Conservation (phyloP, 1,140 invertebrate species). For the Trichoplusia ni region DNA sequence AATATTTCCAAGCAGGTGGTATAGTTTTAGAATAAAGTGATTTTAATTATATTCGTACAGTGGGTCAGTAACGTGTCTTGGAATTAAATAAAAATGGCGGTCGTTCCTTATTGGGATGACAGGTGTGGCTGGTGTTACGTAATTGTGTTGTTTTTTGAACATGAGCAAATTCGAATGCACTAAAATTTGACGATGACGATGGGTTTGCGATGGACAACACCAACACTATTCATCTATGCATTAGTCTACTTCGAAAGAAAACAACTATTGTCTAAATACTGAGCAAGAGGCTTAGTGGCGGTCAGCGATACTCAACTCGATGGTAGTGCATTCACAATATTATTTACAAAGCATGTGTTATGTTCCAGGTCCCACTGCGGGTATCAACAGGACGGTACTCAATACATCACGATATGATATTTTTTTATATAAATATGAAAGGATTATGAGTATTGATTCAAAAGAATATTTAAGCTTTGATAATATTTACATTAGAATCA, state of each 20-base stretch:
- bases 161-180: background rate
- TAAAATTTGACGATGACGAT: constrained; percentile 4
- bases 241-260: constrained; percentile 61
- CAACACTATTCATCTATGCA: constrained; percentile 31
- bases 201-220: background rate
- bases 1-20: constrained; percentile 20
- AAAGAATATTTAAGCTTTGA: too few species aligned
- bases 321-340: constrained; percentile 66
- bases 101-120: constrained; percentile 1
- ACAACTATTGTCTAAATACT: constrained; percentile 43
- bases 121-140: constrained; percentile 20
- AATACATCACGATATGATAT: too few species aligned
- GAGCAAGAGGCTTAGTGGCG: constrained; percentile 56
- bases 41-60: background rate
- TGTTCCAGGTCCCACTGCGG: constrained; percentile 2
- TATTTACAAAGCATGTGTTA: background rate
- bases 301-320: constrained; percentile 46
- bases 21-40: background rate
- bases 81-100: background rate
- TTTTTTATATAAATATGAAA: too few species aligned
- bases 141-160: constrained; percentile 4
- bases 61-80: background rate
- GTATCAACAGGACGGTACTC: background rate
- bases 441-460: too few species aligned
- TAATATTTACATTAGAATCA: too few species aligned